Percentiles rank a stretch among this genome's conserved stretches.
Evolutionary conservation across 2,888 invertebrate genomes (phyloP).

Genomic region (Mythimna vitellina): DNA sequence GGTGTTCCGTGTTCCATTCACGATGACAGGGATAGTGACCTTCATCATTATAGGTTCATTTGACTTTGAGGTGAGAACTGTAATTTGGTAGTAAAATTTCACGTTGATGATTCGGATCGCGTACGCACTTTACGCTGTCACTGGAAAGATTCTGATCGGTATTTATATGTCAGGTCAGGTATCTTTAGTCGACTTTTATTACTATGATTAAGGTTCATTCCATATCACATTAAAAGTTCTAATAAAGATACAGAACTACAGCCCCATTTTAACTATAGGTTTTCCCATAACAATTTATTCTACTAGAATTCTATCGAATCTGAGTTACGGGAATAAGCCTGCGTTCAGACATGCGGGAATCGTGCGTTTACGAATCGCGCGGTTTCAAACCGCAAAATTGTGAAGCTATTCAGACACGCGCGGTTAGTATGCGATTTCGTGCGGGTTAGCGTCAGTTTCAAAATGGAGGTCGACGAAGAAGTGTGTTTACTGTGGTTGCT

Average conservation of each 20-base stretch:
- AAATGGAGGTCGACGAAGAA: too few species aligned
- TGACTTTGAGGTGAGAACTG: constrained; percentile 65
- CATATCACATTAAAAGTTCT: neutral
- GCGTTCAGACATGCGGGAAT: too few species aligned
- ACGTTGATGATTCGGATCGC: constrained; percentile 54
- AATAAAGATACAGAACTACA: neutral
- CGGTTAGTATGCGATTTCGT: too few species aligned
- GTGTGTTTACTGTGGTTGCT: too few species aligned
- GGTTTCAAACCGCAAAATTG: too few species aligned
- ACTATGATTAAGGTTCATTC: neutral
- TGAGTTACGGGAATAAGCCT: constrained; percentile 42
- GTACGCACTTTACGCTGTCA: constrained; percentile 24
- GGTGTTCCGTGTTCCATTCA: constrained; percentile 71
- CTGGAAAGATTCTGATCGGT: constrained; percentile 35
- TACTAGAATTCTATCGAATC: constrained; percentile 31
- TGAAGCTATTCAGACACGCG: too few species aligned
- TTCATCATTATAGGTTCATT: constrained; percentile 57
- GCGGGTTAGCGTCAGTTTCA: too few species aligned
- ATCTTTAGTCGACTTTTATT: constrained; percentile 20
- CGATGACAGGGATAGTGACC: constrained; percentile 63
- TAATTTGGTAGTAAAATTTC: constrained; percentile 65
- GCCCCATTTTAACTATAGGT: constrained; percentile 4
- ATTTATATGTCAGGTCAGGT: constrained; percentile 40
- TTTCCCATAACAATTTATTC: constrained; percentile 23
- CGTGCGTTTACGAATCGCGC: too few species aligned